phyloP scores from a whole-genome alignment of 2,113 vertebrate species.

The Chaetodon trifascialis region DNA sequence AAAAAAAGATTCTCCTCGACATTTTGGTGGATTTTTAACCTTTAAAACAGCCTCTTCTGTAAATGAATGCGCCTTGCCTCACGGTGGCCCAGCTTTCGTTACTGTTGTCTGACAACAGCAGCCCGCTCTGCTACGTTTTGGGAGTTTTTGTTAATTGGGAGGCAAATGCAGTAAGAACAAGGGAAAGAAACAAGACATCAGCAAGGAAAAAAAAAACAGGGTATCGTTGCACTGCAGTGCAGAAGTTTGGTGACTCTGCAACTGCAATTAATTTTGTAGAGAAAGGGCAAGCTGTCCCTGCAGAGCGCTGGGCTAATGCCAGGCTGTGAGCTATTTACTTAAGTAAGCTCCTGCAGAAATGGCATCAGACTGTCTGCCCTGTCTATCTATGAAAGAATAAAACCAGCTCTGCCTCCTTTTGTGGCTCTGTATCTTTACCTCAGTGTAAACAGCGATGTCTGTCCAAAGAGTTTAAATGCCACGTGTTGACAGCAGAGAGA shows the following conservation, averaged over 20 bases:
- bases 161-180: background rate
- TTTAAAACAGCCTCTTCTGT: background rate
- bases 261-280: slow-evolving; percentile 6
- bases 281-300: slow-evolving; percentile 28
- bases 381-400: background rate
- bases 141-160: background rate
- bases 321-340: background rate
- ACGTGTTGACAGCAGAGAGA: slow-evolving; percentile 55
- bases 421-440: background rate
- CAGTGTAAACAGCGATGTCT: background rate
- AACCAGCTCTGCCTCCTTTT: background rate
- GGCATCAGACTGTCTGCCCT: background rate
- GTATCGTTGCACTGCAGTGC: slow-evolving; percentile 11
- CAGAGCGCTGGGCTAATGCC: background rate
- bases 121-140: background rate
- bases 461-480: slow-evolving; percentile 48
- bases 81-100: background rate
- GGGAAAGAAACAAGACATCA: background rate
- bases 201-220: too few relatives aligned
- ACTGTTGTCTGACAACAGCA: background rate
- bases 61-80: background rate
- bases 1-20: too few relatives aligned
- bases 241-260: slow-evolving; percentile 20
- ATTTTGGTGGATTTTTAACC: too few relatives aligned
- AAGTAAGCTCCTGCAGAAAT: background rate